phyloP scores from a whole-genome alignment of 2,888 invertebrate species.

The Dryobota labecula region DNA sequence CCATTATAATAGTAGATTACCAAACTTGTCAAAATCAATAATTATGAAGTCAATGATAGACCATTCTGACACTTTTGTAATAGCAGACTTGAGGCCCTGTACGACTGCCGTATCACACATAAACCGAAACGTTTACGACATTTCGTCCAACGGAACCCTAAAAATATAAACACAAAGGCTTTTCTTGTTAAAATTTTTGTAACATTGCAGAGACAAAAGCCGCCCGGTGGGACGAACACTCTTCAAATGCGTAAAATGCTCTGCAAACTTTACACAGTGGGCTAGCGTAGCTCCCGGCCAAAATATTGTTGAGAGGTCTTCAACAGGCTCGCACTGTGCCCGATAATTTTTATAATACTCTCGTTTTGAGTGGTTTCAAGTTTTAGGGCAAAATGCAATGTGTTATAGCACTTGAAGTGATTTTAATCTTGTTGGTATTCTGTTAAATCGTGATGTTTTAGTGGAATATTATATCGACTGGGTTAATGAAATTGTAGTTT shows the following conservation, averaged over 20 bases:
- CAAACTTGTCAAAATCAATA: too few relatives aligned
- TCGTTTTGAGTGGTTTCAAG: constrained; percentile 71
- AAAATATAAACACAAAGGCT: constrained; percentile 33
- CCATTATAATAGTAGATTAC: too few relatives aligned
- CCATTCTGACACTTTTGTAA: too few relatives aligned
- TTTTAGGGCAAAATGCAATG: constrained; percentile 62
- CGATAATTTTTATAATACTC: constrained; percentile 84
- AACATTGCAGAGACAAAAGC: constrained; percentile 57
- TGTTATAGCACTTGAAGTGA: constrained; percentile 22
- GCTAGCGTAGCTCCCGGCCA: constrained; percentile 72
- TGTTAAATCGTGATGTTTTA: too few relatives aligned
- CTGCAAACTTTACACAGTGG: constrained; percentile 73
- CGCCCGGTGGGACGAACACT: constrained; percentile 70
- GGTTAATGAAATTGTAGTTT: too few relatives aligned
- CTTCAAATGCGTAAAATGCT: constrained; percentile 69
- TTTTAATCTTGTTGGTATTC: constrained; percentile 26
- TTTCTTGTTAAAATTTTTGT: constrained; percentile 52
- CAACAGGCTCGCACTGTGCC: constrained; percentile 72
- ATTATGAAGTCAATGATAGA: too few relatives aligned
- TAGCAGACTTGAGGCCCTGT: too few relatives aligned
- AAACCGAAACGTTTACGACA: constrained; percentile 2
- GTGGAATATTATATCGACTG: too few relatives aligned
- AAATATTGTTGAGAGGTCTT: constrained; percentile 82
- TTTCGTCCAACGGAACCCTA: constrained; percentile 7
- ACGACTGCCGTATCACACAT: background rate